A percentile compares a stretch with the other conserved stretches of the same genome.
Conservation (phyloP, 2,888 invertebrate genomes). For the Ochlodes sylvanus region DNA sequence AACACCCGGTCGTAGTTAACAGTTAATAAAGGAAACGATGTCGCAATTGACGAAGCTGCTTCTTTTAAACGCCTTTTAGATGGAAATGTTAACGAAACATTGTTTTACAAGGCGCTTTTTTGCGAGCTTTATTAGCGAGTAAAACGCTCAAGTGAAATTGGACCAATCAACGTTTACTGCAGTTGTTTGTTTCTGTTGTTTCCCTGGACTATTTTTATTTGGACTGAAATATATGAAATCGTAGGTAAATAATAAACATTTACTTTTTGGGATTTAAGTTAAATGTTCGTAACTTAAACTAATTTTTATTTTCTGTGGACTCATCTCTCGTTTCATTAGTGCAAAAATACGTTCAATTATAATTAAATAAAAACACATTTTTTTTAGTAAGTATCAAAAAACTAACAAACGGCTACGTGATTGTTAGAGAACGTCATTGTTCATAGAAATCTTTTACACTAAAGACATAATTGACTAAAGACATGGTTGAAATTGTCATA, state of each 20-base stretch:
- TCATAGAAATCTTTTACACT: no score
- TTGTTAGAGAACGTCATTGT: no score
- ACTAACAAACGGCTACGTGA: no score
- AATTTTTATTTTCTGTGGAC: no score
- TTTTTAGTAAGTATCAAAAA: no score
- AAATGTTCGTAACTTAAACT: not conserved
- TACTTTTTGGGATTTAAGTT: not conserved
- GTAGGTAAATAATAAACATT: not conserved
- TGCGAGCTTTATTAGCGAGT: slow-evolving; percentile 48
- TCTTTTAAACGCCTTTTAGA: slow-evolving; percentile 76
- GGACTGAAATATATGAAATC: not conserved
- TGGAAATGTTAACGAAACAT: slow-evolving; percentile 76
- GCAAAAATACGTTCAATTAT: no score
- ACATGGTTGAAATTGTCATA: no score
- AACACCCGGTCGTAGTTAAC: slow-evolving; percentile 83
- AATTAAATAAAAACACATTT: no score
- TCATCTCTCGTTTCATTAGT: no score
- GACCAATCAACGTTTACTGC: slow-evolving; percentile 45
- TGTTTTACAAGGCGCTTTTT: slow-evolving; percentile 73
- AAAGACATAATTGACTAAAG: no score
- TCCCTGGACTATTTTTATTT: slow-evolving; percentile 12
- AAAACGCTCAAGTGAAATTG: slow-evolving; percentile 49
- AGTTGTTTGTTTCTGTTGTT: slow-evolving; percentile 41
- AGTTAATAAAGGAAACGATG: slow-evolving; percentile 83
- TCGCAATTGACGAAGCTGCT: slow-evolving; percentile 76